phyloP scores from a whole-genome alignment of 2,797 vertebrate species.

The Chelon auratus region DNA sequence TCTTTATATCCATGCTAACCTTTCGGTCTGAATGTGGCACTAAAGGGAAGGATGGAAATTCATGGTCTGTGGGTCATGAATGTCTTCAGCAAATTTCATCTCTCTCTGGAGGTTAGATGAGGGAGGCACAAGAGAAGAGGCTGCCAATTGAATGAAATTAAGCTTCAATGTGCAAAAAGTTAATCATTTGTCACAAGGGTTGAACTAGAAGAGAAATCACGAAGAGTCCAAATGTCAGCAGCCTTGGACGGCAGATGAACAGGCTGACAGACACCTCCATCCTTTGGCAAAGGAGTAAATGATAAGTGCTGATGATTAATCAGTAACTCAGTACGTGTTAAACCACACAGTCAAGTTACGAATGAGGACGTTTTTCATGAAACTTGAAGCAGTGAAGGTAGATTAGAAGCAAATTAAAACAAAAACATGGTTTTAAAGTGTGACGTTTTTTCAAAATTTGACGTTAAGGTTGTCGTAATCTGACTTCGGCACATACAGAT shows the following conservation, averaged over 20 bases:
- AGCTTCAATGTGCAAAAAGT: background rate
- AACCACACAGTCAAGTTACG: no score
- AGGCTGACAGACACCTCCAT: background rate
- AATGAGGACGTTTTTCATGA: background rate
- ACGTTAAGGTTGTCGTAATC: background rate
- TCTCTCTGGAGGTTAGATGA: background rate
- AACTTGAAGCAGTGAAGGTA: background rate
- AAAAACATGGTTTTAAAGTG: conserved; percentile 6
- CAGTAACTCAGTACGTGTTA: background rate
- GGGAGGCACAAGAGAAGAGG: background rate
- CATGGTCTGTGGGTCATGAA: background rate
- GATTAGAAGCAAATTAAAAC: conserved; percentile 15
- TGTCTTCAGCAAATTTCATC: background rate
- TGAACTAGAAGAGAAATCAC: background rate
- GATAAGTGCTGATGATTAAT: conserved; percentile 14
- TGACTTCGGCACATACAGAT: background rate
- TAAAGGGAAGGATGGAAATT: background rate
- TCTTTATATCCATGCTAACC: background rate
- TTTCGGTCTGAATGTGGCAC: background rate
- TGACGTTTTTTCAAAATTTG: conserved; percentile 24
- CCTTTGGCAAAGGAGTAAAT: background rate
- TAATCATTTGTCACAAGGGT: background rate
- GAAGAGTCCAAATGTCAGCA: background rate
- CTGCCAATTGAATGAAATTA: background rate
- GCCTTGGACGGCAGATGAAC: background rate